Evolutionary conservation across 92 coral and sea anemone species (phyloP), one percentile per base, ranked within the genome.

Genomic region (Metridium senile): DNA sequence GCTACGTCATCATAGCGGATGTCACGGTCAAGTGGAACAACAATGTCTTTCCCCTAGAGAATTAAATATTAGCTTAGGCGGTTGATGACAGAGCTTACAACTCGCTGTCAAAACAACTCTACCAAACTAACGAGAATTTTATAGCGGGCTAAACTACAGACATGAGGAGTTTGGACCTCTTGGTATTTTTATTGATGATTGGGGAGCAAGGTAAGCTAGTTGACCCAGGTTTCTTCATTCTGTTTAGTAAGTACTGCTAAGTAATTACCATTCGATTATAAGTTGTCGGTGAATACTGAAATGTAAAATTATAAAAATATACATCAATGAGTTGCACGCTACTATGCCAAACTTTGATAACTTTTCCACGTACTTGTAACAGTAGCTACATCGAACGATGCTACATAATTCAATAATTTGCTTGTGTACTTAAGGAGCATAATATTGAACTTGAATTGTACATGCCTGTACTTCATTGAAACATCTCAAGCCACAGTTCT

Each of bases 1-100:
- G 19, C 58, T 21, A 58, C 78, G 78, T 73, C 78, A 73, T 54
- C 34, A 58, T 73, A 58, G 46, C 78, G 78, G 78, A 73, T 56
- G 26, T 57, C 63, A 20, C 68, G 1, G 9, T 26, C 30, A 35
- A 31, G 78, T 45, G 68, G 58, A 58, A 58, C 22, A n/a, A 72
- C 76, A 56, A 58, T 53, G 52, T 19, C 1, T 72, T 35, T 43
- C 78, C n/a, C 78, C 78, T n/a, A 21, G 68, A 73, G 78, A 19
- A 43, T 58, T 57, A 27, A 33, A 58, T 25, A 21, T 33, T 72
- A 26, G 67, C 69, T 27, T 63, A 63, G 32, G 31, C 29, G 32
- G 28, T 63, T 29, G 69, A 63, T 63, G 69, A 63, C 69, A 63
- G 43, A 59, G 28, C 2, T 20, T 13, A 63, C 33, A 31, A 13